phyloP scores from a whole-genome alignment of 2,113 vertebrate species.

The Nyctibius bracteatus region DNA sequence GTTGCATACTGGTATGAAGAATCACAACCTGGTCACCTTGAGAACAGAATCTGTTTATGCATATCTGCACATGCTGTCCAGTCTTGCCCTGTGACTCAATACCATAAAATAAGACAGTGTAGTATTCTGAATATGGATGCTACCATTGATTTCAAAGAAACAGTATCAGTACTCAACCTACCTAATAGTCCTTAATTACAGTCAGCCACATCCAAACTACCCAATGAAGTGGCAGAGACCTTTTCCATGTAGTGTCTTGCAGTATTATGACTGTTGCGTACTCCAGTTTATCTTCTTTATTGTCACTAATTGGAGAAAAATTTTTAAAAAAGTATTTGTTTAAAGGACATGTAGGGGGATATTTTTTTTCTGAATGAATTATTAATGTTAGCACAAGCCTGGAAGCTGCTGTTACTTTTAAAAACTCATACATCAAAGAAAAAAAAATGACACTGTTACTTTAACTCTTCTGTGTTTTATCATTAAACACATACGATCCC shows the following conservation, averaged over 20 bases:
- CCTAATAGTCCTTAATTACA: not conserved
- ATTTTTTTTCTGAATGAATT: not conserved
- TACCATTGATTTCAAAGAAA: not conserved
- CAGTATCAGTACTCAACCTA: not conserved
- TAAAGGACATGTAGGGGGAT: not conserved
- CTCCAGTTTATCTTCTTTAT: not conserved
- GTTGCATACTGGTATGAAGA: not conserved
- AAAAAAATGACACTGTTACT: rapidly evolving
- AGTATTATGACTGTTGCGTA: not conserved
- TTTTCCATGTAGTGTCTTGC: not conserved
- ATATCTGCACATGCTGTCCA: not conserved
- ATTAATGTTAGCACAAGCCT: not conserved
- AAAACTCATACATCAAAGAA: not conserved
- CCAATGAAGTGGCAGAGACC: not conserved
- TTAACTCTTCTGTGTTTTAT: not conserved
- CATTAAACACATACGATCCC: rapidly evolving
- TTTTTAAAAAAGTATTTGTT: not conserved
- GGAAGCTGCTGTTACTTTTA: not conserved
- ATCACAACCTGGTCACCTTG: not conserved
- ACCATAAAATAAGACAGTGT: not conserved
- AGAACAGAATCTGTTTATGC: not conserved
- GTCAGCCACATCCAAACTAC: not conserved
- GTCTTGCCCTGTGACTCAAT: not conserved
- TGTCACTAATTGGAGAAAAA: not conserved
- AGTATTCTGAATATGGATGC: not conserved